These are phyloP conservation scores for Coecobrya sp. DNA, from an alignment of 2,888 invertebrate genomes.

Conservation along the genomic window DNA sequence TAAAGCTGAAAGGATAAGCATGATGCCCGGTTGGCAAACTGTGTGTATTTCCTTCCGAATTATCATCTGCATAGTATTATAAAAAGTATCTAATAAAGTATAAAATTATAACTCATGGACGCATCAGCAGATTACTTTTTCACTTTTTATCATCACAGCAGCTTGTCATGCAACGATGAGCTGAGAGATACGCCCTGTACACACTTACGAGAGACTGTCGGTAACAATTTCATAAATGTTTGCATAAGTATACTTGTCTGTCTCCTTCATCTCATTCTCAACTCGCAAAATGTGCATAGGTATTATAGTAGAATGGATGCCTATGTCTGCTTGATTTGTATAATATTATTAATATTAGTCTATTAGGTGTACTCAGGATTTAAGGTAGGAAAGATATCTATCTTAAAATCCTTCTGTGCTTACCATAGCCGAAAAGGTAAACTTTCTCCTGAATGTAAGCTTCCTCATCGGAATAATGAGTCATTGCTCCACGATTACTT, in stretches of 20 bases:
- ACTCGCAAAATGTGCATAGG: not conserved
- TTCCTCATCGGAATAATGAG: conserved; percentile 81
- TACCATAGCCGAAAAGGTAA: conserved; percentile 83
- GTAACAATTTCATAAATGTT: not conserved
- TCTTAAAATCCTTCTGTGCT: not conserved
- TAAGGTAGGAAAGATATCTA: too few species aligned
- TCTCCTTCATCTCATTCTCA: not conserved
- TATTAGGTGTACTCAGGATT: not conserved
- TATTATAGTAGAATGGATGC: too few species aligned
- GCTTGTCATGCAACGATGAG: conserved; percentile 55
- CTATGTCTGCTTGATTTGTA: too few species aligned
- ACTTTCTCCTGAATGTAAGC: conserved; percentile 83
- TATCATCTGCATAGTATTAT: conserved; percentile 56
- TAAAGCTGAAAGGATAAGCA: conserved; percentile 76
- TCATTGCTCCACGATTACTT: conserved; percentile 76
- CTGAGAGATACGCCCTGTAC: conserved; percentile 25
- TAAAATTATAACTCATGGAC: conserved; percentile 25
- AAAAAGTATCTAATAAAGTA: conserved; percentile 43
- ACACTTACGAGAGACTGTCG: not conserved
- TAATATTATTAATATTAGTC: not conserved
- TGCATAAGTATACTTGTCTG: not conserved
- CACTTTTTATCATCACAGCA: conserved; percentile 59
- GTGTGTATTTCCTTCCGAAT: conserved; percentile 46
- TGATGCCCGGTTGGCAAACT: conserved; percentile 69
- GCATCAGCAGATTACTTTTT: conserved; percentile 5